Base-by-base conservation (phyloP, 2,888 invertebrate species). In the Sicus ferrugineus region DNA sequence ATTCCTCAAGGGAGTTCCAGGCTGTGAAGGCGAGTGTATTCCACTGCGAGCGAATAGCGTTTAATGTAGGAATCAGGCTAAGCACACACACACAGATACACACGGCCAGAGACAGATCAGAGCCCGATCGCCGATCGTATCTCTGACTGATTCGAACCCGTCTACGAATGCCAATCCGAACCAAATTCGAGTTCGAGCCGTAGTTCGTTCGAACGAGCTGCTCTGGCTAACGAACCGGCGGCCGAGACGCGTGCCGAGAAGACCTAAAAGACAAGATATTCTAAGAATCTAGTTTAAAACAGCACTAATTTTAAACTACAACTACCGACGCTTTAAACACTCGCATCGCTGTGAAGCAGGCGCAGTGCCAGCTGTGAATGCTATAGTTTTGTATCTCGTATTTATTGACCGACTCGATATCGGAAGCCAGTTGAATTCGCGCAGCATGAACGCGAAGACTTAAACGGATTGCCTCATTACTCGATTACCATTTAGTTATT, bases 1-100 rank as follows among this genome's bases (percentile, higher is more conserved):
- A 76, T 80, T 80, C 79, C 84, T 84, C 78, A 84, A 85, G 85
- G 85, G 81, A 78, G 79, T 78, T 81, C 82, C 80, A 79, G 83
- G 85, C 85, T 88, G 88, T 82, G 87, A 86, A 81, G 88, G 88
- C 84, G 88, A 88, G 86, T 88, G 88, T 86, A 88, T 88, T 85
- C 88, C 88, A 82, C 86, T 89, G 80, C 88, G 87, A 83, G 86
- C 87, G 83, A 88, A 87, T 86, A 88, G 87, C 85, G 86, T 87
- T 83, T 88, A 87, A 85, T 81, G 23, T n/a, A 54, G 11, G 3
- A 58, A 58, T 3, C 42, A 42, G n/a, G 26, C 26, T 26, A 28
- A 48, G 1, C 26, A 14, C 14, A 50, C 50, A 62, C 28, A 28
- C 14, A 62, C 21, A 23, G 9, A 62, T 30, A 28, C 21, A 2